A percentile compares a stretch with the other conserved stretches of the same genome.
Conservation (phyloP, 2,113 vertebrate species). For the Leptobrachium leishanense region DNA sequence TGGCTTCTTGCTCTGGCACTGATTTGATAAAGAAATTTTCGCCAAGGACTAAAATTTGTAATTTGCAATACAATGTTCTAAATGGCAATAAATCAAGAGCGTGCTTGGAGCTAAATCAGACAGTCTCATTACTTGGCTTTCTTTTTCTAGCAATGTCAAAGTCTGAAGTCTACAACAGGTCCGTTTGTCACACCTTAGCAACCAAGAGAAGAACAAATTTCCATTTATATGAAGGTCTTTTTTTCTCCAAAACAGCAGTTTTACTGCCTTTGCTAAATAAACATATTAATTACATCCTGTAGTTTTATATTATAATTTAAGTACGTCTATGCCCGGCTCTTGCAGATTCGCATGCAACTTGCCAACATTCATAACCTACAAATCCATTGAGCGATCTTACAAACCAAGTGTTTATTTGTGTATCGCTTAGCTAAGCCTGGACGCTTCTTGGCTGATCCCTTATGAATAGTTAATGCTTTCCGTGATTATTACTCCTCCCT, state of each 20-base stretch:
- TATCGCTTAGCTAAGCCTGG: too few relatives aligned
- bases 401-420: too few relatives aligned
- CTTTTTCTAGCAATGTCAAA: slow-evolving; percentile 28
- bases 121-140: neutral
- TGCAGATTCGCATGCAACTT: too few relatives aligned
- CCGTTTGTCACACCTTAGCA: slow-evolving; percentile 10
- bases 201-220: neutral
- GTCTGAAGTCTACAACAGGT: slow-evolving; percentile 7
- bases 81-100: neutral
- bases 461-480: too few relatives aligned
- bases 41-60: neutral
- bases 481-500: too few relatives aligned
- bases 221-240: neutral
- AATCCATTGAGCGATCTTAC: too few relatives aligned
- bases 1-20: neutral
- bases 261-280: neutral
- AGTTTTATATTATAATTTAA: too few relatives aligned
- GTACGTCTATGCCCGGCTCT: too few relatives aligned
- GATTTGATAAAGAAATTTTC: neutral
- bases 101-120: neutral
- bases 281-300: neutral
- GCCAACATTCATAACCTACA: too few relatives aligned
- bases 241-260: neutral
- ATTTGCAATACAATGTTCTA: neutral
- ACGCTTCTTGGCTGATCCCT: too few relatives aligned